Base-by-base conservation (phyloP, 2,113 vertebrate species). In the Struthidea cinerea region DNA sequence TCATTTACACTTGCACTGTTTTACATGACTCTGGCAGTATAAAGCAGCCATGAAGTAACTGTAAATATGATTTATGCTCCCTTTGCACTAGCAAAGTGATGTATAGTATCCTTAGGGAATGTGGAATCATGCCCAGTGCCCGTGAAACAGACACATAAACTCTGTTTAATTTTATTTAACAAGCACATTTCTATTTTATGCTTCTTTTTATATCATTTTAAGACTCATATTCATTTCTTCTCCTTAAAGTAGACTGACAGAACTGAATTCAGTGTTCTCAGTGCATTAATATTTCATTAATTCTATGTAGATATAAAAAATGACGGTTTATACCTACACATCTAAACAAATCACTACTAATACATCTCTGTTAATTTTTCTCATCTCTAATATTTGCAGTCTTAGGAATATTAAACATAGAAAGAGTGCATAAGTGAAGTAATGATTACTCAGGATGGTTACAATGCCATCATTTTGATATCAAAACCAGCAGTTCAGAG, bases 131-230 rank as follows among this genome's bases (percentile, higher is more conserved):
- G 90, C 63, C 75, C 82, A 77, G 50, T 76, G 52, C 16, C 13
- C 59, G n/a, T 87, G 84, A 91, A 94, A 93, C 61, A 91, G 93
- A 77, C 87, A 93, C 39, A 94, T 89, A 94, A 96, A 96, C 75
- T 76, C 90, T 90, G 63, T 84, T 96, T 96, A 94, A 96, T 96
- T 92, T 95, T 97, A 97, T 97, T 97, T 97, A 96, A 94, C 88
- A 96, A 94, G 85, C 50, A 93, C 88, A 88, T 86, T 92, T 80
- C 75, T 94, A 79, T 80, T 96, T 92, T 92, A 95, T 89, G 27
- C 10, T 33, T 65, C 80, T 82, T 78, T 89, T 89, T 52, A 69
- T 89, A 96, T 93, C 20, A 93, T 96, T 96, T 97, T 79, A 96
- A 95, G 91, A 97, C 79, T 94, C 93, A 96, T 96, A 96, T 97